phyloP scores from a whole-genome alignment of 2,797 vertebrate species.

The Enteromius fasciolatus region DNA sequence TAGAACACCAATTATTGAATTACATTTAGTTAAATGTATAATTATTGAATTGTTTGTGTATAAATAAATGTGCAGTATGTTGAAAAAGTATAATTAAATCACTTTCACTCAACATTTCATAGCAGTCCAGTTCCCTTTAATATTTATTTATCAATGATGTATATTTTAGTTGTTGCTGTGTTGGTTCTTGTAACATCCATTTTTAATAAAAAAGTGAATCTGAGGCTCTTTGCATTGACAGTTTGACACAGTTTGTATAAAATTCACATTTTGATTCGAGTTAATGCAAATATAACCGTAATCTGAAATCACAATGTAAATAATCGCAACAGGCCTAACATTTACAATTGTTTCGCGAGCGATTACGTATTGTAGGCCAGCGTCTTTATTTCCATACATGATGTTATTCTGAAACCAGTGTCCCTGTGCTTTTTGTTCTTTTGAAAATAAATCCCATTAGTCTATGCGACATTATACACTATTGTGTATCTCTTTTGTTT shows the following conservation, averaged over 20 bases:
- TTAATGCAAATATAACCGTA: not conserved
- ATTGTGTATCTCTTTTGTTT: slow-evolving; percentile 54
- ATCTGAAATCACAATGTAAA: not conserved
- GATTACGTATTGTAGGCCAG: not conserved
- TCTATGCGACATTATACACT: slow-evolving; percentile 33
- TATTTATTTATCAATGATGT: not conserved
- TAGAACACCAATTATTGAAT: not conserved
- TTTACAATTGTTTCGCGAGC: not conserved
- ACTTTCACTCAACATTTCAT: not conserved
- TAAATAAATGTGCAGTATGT: not conserved
- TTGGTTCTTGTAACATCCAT: not conserved
- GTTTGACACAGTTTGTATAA: not conserved
- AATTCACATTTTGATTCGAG: not conserved
- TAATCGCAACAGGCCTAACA: not conserved
- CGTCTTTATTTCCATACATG: slow-evolving; percentile 37
- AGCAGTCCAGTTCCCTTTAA: not conserved
- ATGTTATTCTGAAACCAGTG: slow-evolving; percentile 20
- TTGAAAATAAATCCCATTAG: slow-evolving; percentile 45
- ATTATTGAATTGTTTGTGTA: not conserved
- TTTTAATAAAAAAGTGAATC: not conserved
- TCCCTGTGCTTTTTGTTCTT: slow-evolving; percentile 38
- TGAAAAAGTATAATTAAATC: not conserved
- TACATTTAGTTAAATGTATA: not conserved
- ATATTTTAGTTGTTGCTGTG: not conserved
- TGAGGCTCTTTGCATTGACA: not conserved